These are phyloP conservation scores for Callosobruchus maculatus DNA, from an alignment of 2,888 invertebrate genomes.

Conservation along the genomic window DNA sequence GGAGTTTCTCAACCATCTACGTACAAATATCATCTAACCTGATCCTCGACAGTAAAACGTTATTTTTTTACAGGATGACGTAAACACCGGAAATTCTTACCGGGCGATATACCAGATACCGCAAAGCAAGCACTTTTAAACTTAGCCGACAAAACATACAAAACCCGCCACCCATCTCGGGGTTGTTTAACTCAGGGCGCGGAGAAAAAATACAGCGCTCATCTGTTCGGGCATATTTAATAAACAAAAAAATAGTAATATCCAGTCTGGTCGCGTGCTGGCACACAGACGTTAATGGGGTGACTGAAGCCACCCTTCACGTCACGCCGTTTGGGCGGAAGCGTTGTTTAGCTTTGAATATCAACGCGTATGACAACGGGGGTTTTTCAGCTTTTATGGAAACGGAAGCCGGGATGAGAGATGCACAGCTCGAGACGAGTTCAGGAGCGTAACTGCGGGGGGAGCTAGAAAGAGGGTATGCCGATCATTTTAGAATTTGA, in stretches of 20 bases:
- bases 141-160: background rate
- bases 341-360: background rate
- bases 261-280: slow-evolving; percentile 23
- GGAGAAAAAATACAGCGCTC: background rate
- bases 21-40: too few relatives aligned
- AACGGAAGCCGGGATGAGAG: background rate
- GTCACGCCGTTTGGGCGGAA: slow-evolving; percentile 9
- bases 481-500: too few relatives aligned
- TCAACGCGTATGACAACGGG: slow-evolving; percentile 1
- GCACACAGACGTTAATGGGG: background rate
- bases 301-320: slow-evolving; percentile 6
- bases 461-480: background rate
- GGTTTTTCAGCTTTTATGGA: background rate
- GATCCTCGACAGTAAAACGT: too few relatives aligned
- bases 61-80: background rate
- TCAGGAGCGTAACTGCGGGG: background rate
- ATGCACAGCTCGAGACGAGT: background rate
- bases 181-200: background rate
- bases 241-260: slow-evolving; percentile 35
- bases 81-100: background rate
- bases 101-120: background rate
- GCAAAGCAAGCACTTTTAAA: background rate
- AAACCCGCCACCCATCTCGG: background rate
- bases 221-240: slow-evolving; percentile 29
- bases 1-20: too few relatives aligned